phyloP scores from a whole-genome alignment of 2,888 invertebrate genomes.

The Melipona bicolor region DNA sequence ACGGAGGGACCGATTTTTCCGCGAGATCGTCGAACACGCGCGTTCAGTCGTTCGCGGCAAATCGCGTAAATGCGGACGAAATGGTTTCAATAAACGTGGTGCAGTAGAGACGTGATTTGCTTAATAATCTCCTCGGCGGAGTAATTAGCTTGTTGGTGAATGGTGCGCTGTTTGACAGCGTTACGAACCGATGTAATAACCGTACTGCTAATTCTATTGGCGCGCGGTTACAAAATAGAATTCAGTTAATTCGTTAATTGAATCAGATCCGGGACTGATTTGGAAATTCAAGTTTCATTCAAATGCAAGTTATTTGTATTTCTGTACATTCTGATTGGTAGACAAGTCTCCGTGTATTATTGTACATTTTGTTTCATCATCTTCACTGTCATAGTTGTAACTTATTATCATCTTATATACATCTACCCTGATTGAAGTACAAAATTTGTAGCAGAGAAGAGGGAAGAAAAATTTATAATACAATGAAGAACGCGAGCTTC shows the following conservation, averaged over 20 bases:
- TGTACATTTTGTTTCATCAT: too few relatives aligned
- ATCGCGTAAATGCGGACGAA: not conserved
- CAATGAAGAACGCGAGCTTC: too few relatives aligned
- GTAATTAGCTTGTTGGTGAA: conserved; percentile 7
- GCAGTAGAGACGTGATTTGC: conserved; percentile 1
- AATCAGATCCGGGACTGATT: too few relatives aligned
- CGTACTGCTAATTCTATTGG: not conserved
- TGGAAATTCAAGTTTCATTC: too few relatives aligned
- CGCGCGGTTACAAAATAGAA: not conserved
- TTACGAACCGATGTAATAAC: not conserved
- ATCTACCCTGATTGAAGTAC: too few relatives aligned
- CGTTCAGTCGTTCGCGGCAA: not conserved
- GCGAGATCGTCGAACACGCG: not conserved
- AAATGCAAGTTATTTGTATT: not conserved
- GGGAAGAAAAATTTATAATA: too few relatives aligned
- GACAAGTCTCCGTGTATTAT: too few relatives aligned
- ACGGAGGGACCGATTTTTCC: not conserved
- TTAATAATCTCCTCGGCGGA: not conserved
- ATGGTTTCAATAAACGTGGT: not conserved
- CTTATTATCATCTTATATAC: too few relatives aligned
- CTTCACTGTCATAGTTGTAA: too few relatives aligned
- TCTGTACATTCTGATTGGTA: too few relatives aligned
- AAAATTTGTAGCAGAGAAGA: too few relatives aligned
- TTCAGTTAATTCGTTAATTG: not conserved
- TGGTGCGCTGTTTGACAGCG: not conserved